Conservation (phyloP, 2,113 vertebrate species). For the Odontesthes bonariensis region DNA sequence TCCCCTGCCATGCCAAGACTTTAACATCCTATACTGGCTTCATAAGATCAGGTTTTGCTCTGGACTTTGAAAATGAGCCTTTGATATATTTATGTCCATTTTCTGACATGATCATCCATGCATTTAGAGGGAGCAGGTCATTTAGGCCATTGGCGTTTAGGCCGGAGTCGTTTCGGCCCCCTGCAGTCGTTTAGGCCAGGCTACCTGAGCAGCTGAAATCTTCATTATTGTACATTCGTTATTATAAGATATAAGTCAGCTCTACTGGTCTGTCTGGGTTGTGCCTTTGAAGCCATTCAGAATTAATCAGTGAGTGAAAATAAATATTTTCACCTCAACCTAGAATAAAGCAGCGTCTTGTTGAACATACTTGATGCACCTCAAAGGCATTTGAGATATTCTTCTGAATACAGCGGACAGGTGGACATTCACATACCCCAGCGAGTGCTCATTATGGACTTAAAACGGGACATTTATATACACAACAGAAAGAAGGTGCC, state of each 20-base stretch:
- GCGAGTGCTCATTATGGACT: not conserved
- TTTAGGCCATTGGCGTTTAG: no score
- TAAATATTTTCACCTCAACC: constrained; percentile 24
- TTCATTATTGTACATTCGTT: no score
- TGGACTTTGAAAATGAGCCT: not conserved
- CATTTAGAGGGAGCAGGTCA: no score
- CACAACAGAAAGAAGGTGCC: not conserved
- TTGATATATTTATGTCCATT: not conserved
- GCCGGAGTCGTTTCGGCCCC: no score
- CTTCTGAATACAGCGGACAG: constrained; percentile 10
- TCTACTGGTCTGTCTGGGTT: no score
- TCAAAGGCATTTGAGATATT: not conserved
- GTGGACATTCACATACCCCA: constrained; percentile 20
- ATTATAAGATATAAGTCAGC: no score
- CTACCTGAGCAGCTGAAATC: no score
- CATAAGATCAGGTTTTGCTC: not conserved
- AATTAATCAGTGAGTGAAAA: not conserved
- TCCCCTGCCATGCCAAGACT: no score
- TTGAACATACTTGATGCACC: constrained; percentile 2
- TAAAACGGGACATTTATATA: not conserved
- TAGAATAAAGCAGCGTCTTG: constrained; percentile 18
- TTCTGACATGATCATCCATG: not conserved
- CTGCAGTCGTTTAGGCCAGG: no score
- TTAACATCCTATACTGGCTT: no score
- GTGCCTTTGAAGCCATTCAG: constrained; percentile 1